phyloP scores from a whole-genome alignment of 1,140 invertebrate species.

The Macrosteles quadrilineatus region DNA sequence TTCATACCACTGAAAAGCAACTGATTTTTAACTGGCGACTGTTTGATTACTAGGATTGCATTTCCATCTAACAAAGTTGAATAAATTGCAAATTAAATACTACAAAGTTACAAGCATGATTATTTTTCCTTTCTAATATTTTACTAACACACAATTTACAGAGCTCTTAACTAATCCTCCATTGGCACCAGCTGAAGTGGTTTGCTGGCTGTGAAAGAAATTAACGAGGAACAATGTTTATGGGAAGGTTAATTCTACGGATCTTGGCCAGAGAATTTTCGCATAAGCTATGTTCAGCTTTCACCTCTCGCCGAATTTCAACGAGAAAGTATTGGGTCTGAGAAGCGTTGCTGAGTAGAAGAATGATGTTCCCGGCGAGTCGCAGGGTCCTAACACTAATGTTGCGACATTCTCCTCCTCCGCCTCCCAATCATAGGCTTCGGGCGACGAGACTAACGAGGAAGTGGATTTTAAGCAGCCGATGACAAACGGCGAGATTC shows the following conservation, averaged over 20 bases:
- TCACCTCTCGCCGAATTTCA: conserved; percentile 7
- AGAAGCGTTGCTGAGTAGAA: not conserved
- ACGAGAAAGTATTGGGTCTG: not conserved
- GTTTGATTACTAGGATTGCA: too few species aligned
- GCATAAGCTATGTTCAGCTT: not conserved
- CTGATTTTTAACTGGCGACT: too few species aligned
- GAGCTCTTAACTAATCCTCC: too few species aligned
- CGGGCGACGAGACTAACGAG: not conserved
- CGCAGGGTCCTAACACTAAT: not conserved
- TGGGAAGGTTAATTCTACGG: not conserved
- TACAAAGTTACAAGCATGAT: too few species aligned
- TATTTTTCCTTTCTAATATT: too few species aligned
- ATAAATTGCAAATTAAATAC: too few species aligned
- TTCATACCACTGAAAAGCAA: too few species aligned
- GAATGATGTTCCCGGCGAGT: too few species aligned
- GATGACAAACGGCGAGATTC: conserved; percentile 4
- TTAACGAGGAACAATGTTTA: not conserved
- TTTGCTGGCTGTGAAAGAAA: not conserved
- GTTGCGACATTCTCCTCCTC: not conserved
- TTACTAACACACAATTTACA: too few species aligned
- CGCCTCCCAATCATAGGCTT: not conserved
- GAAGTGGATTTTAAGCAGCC: not conserved
- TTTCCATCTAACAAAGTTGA: too few species aligned
- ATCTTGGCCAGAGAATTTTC: not conserved
- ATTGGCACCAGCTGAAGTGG: too few species aligned